A percentile compares a stretch with the other conserved stretches of the same genome.
Evolutionary conservation across 2,113 vertebrate species (phyloP).

Genomic region (Daubentonia madagascariensis): DNA sequence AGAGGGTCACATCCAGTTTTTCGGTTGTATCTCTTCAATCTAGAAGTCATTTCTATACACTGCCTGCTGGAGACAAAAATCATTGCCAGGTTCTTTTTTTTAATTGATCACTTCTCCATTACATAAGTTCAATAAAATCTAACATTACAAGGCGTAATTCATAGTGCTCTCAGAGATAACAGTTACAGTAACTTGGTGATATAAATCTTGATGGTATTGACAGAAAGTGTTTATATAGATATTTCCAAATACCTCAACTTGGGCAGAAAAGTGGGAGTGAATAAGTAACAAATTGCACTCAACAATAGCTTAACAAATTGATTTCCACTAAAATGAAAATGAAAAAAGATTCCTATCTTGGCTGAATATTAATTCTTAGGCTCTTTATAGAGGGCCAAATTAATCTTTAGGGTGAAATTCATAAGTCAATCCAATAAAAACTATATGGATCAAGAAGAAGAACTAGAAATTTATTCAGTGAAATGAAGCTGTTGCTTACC

Average conservation of each 20-base stretch:
- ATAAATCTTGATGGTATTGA: conserved; percentile 70
- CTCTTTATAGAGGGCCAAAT: conserved; percentile 56
- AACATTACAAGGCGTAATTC: conserved; percentile 43
- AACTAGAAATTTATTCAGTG: conserved; percentile 22
- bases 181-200: conserved; percentile 55
- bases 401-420: conserved; percentile 68
- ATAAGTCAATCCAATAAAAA: conserved; percentile 55
- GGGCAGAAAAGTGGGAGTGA: conserved; percentile 48
- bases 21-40: neutral
- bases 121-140: conserved; percentile 58
- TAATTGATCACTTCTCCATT: conserved; percentile 55
- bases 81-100: neutral
- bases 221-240: conserved; percentile 54
- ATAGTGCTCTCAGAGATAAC: conserved; percentile 40
- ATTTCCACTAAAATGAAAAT: conserved; percentile 68
- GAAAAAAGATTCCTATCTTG: conserved; percentile 66
- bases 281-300: conserved; percentile 57
- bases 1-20: neutral
- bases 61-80: conserved; percentile 19
- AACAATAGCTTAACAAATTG: conserved; percentile 70
- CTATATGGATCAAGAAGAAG: neutral
- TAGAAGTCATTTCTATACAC: neutral
- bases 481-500: conserved; percentile 33
- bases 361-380: conserved; percentile 72
- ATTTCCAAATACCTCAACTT: conserved; percentile 63